Conservation (phyloP, 2,113 vertebrate species). For the Accipiter cooperii region DNA sequence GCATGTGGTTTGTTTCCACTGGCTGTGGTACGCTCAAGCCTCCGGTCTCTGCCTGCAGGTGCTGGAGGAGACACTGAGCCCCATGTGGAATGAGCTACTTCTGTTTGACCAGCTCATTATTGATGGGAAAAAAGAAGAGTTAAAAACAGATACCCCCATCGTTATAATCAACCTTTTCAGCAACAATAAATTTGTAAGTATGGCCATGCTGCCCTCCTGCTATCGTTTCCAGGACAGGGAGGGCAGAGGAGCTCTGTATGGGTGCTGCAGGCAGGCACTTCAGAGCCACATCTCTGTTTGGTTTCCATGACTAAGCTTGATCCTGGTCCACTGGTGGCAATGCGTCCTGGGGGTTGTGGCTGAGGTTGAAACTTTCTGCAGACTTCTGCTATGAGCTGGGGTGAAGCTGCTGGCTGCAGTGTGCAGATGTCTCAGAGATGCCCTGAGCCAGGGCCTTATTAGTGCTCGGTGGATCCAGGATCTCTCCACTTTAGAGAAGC, state of each 20-base stretch:
- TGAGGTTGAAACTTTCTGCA: neutral
- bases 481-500: neutral
- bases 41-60: conserved; percentile 65
- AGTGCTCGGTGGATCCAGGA: neutral
- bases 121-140: conserved; percentile 83
- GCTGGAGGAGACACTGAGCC: conserved; percentile 84
- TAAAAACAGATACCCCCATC: conserved; percentile 83
- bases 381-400: neutral
- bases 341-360: neutral
- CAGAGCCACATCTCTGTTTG: neutral
- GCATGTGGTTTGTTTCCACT: neutral
- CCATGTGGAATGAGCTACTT: conserved; percentile 87
- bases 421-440: neutral
- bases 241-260: neutral
- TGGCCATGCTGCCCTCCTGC: neutral
- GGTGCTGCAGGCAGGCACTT: neutral
- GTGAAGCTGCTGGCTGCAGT: neutral
- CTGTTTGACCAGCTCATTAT: conserved; percentile 86
- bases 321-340: neutral
- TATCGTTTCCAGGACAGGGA: neutral
- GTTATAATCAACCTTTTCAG: conserved; percentile 85
- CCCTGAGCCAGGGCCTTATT: neutral
- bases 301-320: neutral
- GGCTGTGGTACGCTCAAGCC: neutral
- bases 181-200: conserved; percentile 81